Evolutionary conservation across 2,797 vertebrate genomes (phyloP), one percentile per base, ranked within the genome.

Genomic region (Gymnocypris eckloni): DNA sequence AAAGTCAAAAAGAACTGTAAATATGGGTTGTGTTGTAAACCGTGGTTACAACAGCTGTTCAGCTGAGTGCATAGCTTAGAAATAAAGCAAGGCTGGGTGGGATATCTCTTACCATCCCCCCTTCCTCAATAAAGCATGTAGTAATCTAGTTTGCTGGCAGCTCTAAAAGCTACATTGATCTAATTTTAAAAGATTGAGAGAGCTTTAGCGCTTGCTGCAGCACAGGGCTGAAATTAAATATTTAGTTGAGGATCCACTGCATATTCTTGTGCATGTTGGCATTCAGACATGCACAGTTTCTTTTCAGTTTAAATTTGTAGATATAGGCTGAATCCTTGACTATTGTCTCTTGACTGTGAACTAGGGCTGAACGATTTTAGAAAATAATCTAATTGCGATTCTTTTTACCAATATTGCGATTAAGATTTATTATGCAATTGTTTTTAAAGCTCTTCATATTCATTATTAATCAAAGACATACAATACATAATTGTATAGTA

Each of bases 61-160:
- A 41, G 71, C n/a, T 54, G 66, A 59, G 8, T 73, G 43, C 18
- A 64, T 37, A 48, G 69, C n/a, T 81, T 64, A 50, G 66, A 37
- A 45, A 56, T 12, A 71, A 56, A 52, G 25, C 39, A 41, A 37
- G 39, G 37, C 78, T 71, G 41, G 28, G 70, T 81, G 70, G 71
- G 67, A 85, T 81, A 4, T 71, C 25, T 59, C 56, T 54, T 82
- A 50, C 73, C 72, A 75, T 72, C 77, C 90, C 75, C 86, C 82
- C 37, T 70, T 92, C 92, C 92, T 93, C 89, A 86, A 83, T 87
- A 2, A 22, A 92, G 88, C 91, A 90, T 52, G 89, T 88, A 88
- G 91, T 92, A 94, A 94, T 95, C 92, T 90, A 87, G 43, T 85
- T 94, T 94, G 93, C 90, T 91, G 92, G 89, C 75, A 87, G 89